Conservation (phyloP, 2,113 vertebrate species). For the Sphyrna mokarran region DNA sequence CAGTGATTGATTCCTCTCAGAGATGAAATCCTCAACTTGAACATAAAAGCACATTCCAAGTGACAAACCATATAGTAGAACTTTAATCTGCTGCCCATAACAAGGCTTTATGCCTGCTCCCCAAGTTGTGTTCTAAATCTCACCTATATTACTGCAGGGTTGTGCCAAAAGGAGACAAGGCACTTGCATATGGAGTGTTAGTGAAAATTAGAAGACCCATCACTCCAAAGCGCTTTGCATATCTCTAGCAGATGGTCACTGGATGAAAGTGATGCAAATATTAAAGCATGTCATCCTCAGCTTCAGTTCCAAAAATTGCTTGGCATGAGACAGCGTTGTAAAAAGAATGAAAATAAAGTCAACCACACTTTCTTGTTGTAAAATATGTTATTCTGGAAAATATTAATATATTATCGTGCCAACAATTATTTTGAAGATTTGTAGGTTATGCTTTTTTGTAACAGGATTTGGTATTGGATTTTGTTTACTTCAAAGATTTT, state of each 20-base stretch:
- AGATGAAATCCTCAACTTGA: neutral
- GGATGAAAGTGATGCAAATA: neutral
- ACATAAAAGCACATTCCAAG: neutral
- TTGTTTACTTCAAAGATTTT: neutral
- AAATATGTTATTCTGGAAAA: neutral
- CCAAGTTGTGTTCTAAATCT: neutral
- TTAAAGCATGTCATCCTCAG: neutral
- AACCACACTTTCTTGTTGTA: no score
- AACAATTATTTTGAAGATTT: neutral
- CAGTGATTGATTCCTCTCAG: neutral
- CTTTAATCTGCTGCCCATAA: neutral
- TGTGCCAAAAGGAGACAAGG: neutral
- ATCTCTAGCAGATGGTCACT: neutral
- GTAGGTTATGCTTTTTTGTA: neutral
- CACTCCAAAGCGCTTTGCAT: neutral
- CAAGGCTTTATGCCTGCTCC: neutral
- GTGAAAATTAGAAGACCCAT: neutral
- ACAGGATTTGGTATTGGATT: neutral
- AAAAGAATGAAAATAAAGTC: neutral
- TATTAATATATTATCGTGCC: neutral
- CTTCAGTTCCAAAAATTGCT: neutral
- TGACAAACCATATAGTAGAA: neutral
- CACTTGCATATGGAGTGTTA: neutral
- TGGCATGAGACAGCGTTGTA: neutral
- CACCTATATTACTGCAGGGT: neutral